Evolutionary conservation across 2,797 vertebrate genomes (phyloP), one percentile per base, ranked within the genome.

Genomic region (Halcyon leucocephala): DNA sequence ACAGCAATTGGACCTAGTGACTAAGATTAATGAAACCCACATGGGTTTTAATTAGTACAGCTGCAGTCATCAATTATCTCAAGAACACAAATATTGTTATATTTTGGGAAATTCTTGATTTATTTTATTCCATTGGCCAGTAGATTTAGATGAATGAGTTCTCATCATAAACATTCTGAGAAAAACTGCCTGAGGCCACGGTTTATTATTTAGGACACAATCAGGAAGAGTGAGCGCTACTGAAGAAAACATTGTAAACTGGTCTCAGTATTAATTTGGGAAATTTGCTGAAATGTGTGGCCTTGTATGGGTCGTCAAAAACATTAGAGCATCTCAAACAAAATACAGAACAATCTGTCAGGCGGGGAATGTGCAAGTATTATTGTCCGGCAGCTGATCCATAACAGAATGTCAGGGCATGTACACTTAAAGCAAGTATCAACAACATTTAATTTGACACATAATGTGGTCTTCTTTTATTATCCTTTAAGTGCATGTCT

Each of bases 71-170:
- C 99, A 99, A 99, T 99, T 99, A 99, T 97, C 98, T 98, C 94
- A 98, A 98, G 99, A 99, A 99, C 99, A 99, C 98, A 99, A 99
- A 99, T 99, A 99, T 99, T 99, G 99, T 99, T 99, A 99, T 99
- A 99, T 99, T 99, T 97, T 99, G 98, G 98, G 98, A 99, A 99
- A 99, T 98, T 99, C 98, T 98, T 99, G 99, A 99, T 99, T 99
- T 99, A 99, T 99, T 99, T 99, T 98, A 98, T 99, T 99, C 98
- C 98, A 98, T 98, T 98, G 98, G 98, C 98, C 98, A 93, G 98
- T 97, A 98, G 99, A 99, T 99, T 98, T 99, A 99, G 99, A 99
- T 99, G 99, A 99, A 99, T 99, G 99, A 98, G 98, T 98, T 99
- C 99, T 99, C 98, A 99, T 99, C 99, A 98, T 98, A 98, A 98